Evolutionary conservation across 2,113 vertebrate species (phyloP), one percentile per base, ranked within the genome.

Genomic region (Zapus hudsonius): DNA sequence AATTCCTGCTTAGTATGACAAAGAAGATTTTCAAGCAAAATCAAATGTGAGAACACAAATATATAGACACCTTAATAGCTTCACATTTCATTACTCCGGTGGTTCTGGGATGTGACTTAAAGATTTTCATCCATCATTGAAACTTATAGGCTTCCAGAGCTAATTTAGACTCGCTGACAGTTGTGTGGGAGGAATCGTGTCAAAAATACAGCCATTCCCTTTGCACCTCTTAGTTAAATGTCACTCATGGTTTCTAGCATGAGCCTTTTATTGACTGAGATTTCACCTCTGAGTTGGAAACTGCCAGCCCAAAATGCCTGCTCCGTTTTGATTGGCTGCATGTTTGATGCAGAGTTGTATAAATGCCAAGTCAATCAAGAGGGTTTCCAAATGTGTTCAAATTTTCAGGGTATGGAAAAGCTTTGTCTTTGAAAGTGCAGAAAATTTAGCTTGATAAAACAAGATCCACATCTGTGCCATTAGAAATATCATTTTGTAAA

Each of bases 111-210:
- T 79, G 61, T 91, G 70, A 4, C 78, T 94, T 83, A 75, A 79
- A 90, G 67, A 90, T 93, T 63, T 95, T 93, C 85, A 96, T 95
- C 55, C 47, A 57, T 96, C 95, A 84, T 1, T 92, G 82, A 89
- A 97, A 67, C 66, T 92, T 90, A 38, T 95, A 94, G 96, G 91
- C 94, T 96, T 96, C 90, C 91, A 72, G 61, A 89, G 70, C 95
- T 97, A 97, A 97, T 96, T 97, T 93, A 97, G 95, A 95, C 87
- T 96, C 93, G 96, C 87, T 97, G 96, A 98, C 92, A 97, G 95
- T 95, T 81, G 20, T 75, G 90, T 96, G 89, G 95, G 94, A 91
- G 73, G 75, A 87, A 95, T 70, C 57, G 96, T 94, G 74, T 97
- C 94, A 95, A 97, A 96, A 98, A 91, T 78, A 96, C 81, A 97